These are phyloP conservation scores for Phocoena sinus DNA, from an alignment of 2,113 vertebrate genomes.

Conservation along the genomic window DNA sequence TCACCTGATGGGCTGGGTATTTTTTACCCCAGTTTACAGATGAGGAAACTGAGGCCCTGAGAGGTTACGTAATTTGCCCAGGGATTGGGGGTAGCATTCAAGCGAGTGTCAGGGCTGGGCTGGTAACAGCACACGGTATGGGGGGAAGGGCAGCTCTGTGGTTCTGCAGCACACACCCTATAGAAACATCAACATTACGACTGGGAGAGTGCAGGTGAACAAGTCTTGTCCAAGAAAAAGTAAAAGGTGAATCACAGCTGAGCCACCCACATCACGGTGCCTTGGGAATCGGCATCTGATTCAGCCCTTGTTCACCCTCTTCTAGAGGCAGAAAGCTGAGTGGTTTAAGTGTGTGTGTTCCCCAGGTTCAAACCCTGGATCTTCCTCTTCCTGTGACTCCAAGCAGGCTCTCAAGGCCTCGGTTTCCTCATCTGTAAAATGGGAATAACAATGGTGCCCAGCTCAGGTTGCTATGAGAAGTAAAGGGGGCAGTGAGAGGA, in stretches of 20 bases:
- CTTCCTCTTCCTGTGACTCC: background rate
- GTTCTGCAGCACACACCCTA: background rate
- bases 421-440: background rate
- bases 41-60: background rate
- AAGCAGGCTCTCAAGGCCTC: background rate
- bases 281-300: background rate
- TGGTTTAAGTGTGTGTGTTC: background rate
- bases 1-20: background rate
- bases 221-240: background rate
- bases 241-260: background rate
- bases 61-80: background rate
- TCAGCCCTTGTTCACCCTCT: background rate
- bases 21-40: background rate
- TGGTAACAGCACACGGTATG: background rate
- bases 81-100: background rate
- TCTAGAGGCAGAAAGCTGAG: background rate
- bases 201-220: background rate
- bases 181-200: background rate
- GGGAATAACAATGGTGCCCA: background rate
- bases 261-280: rapidly evolving
- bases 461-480: background rate
- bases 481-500: background rate
- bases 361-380: background rate
- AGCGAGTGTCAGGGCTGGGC: background rate
- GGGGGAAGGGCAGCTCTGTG: background rate